Conservation (phyloP, 2,113 vertebrate species). For the Fulica atra region DNA sequence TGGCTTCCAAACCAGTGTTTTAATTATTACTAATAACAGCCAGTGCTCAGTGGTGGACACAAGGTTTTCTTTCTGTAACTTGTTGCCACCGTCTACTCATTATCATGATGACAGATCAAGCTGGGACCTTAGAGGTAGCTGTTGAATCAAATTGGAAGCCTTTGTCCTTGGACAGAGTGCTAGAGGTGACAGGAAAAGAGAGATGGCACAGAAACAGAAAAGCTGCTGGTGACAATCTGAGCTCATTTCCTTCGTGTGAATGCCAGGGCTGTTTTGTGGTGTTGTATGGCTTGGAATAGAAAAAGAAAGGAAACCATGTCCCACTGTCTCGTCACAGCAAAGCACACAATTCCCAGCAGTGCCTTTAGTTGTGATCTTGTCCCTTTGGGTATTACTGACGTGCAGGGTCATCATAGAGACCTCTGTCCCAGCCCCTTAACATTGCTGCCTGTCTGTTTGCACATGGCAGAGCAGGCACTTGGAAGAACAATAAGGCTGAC, state of each 20-base stretch:
- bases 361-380: neutral
- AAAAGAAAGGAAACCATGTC: neutral
- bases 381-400: neutral
- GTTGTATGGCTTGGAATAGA: neutral
- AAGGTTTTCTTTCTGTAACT: neutral
- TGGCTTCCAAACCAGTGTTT: neutral
- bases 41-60: neutral
- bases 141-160: neutral
- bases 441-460: neutral
- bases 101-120: neutral
- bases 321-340: neutral
- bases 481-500: neutral
- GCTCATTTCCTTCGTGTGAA: neutral
- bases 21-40: neutral
- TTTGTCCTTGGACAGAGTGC: neutral
- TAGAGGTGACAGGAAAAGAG: neutral
- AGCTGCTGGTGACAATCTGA: neutral
- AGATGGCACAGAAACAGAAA: neutral
- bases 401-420: neutral
- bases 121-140: neutral
- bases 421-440: neutral
- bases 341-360: neutral
- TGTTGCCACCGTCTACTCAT: neutral
- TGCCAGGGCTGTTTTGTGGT: neutral
- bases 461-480: rapidly evolving